Conservation (phyloP, 2,113 vertebrate genomes). For the Pitta sordida region DNA sequence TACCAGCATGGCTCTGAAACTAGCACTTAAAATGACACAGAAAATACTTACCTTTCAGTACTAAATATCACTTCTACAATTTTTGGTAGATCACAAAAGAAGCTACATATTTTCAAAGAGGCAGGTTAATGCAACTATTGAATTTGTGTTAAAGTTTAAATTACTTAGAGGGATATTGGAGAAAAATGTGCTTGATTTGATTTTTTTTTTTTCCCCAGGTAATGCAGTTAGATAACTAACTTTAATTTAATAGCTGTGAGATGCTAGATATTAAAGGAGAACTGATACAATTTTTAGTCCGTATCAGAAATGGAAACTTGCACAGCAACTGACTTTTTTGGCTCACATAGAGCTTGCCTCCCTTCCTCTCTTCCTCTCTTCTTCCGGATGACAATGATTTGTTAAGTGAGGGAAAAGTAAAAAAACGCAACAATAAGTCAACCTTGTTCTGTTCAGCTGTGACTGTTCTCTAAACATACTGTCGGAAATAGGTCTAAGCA, state of each 20-base stretch:
- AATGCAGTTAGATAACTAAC: not conserved
- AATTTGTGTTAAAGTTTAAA: not conserved
- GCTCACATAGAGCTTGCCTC: not conserved
- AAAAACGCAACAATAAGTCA: not conserved
- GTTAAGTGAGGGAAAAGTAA: not conserved
- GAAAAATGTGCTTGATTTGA: not conserved
- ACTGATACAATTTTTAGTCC: not conserved
- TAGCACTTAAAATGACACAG: not conserved
- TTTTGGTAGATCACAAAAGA: not conserved
- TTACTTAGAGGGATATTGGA: not conserved
- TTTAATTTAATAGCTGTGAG: not conserved
- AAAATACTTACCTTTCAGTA: not conserved
- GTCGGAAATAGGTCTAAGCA: not conserved
- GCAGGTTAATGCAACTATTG: not conserved
- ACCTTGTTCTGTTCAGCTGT: not conserved
- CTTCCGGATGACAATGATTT: not conserved
- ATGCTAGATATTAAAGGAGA: not conserved
- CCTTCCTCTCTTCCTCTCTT: not conserved
- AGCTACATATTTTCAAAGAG: not conserved
- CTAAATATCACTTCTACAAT: not conserved
- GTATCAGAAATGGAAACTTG: not conserved
- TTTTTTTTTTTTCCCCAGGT: not conserved
- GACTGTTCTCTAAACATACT: not conserved
- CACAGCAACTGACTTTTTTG: not conserved
- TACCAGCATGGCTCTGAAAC: not conserved